These are phyloP conservation scores for Drosophila nigricruria DNA, from an alignment of 2,888 invertebrate species.

Conservation along the genomic window DNA sequence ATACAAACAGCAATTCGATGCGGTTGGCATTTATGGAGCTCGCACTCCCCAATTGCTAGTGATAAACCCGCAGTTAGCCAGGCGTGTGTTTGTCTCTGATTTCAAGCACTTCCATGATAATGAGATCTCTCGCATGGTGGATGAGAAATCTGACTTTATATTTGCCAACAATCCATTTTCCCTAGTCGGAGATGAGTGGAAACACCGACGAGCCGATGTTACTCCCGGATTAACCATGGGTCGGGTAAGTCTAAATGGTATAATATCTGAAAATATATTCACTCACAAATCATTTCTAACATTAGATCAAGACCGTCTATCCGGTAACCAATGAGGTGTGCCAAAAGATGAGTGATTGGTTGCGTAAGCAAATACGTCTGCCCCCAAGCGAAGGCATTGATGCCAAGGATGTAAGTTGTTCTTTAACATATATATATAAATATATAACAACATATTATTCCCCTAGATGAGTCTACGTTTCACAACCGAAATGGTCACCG, in stretches of 20 bases:
- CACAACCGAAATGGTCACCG: slow-evolving; percentile 85
- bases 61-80: slow-evolving; percentile 81
- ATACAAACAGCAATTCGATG: slow-evolving; percentile 73
- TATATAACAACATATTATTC: too few species aligned
- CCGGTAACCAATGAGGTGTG: slow-evolving; percentile 85
- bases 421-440: rapidly evolving
- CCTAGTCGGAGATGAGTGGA: slow-evolving; percentile 86
- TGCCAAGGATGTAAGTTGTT: slow-evolving; percentile 83
- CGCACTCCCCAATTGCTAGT: slow-evolving; percentile 83
- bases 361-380: slow-evolving; percentile 79
- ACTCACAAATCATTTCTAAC: not conserved
- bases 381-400: slow-evolving; percentile 82
- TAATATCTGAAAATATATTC: too few species aligned
- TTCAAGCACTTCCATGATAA: slow-evolving; percentile 85
- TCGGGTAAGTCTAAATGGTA: slow-evolving; percentile 81
- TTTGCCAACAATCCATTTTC: slow-evolving; percentile 86
- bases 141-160: slow-evolving; percentile 85
- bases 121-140: slow-evolving; percentile 62
- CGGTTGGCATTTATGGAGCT: slow-evolving; percentile 84
- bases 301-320: slow-evolving; percentile 85
- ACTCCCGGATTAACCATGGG: slow-evolving; percentile 86
- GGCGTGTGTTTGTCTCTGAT: slow-evolving; percentile 84
- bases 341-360: slow-evolving; percentile 83
- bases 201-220: slow-evolving; percentile 85
- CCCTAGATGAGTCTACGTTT: slow-evolving; percentile 80